phyloP scores from a whole-genome alignment of 1,140 invertebrate species.

The Argopecten irradians region DNA sequence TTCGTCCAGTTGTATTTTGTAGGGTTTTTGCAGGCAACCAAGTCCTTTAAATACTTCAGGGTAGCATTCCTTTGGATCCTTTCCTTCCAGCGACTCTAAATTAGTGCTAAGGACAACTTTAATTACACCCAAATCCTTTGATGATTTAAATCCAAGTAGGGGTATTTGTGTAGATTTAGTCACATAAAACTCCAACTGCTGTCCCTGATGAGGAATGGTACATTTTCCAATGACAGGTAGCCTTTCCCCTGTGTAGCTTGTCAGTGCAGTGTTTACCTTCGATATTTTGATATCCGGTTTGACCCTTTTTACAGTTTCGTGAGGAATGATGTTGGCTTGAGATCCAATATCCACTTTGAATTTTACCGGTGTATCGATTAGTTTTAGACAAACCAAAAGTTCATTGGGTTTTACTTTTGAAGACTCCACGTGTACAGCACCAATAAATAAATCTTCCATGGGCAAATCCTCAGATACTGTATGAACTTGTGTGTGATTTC shows the following conservation, averaged over 20 bases:
- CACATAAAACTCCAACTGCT: constrained; percentile 19
- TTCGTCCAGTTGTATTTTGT: neutral
- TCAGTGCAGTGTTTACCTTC: neutral
- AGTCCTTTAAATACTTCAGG: neutral
- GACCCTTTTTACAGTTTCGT: neutral
- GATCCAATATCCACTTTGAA: neutral
- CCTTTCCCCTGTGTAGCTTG: constrained; percentile 24
- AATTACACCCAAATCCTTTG: neutral
- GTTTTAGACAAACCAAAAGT: neutral
- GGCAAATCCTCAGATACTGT: neutral
- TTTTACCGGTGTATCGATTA: neutral
- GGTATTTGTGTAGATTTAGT: constrained; percentile 27
- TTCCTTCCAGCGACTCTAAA: neutral
- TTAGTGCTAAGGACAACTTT: neutral
- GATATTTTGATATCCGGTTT: neutral
- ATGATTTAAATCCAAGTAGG: constrained; percentile 28
- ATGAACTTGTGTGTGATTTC: neutral
- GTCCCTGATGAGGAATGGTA: neutral
- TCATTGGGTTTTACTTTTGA: neutral
- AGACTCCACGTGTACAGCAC: too few species aligned
- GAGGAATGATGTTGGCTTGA: neutral
- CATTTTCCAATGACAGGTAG: neutral
- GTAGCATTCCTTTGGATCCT: neutral
- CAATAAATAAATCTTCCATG: neutral
- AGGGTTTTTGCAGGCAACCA: neutral